Evolutionary conservation across 2,888 invertebrate species (phyloP).

Genomic region (Tyria jacobaeae): DNA sequence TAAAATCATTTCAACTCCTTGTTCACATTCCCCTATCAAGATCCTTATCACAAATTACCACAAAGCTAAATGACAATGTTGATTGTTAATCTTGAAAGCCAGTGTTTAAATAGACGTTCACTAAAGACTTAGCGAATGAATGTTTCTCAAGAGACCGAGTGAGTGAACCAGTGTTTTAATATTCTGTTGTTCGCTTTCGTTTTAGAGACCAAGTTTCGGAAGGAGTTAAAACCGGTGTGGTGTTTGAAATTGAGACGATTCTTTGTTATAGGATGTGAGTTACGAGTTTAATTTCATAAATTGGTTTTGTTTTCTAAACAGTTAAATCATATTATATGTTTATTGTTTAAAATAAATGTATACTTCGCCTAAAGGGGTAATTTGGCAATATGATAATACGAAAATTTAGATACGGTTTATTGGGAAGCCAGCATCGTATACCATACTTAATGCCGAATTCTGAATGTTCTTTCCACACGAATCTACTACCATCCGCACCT

Average conservation of each 20-base stretch:
- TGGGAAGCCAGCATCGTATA: too few relatives aligned
- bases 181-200: conserved; percentile 42
- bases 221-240: conserved; percentile 11
- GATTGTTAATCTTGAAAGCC: conserved; percentile 48
- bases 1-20: conserved; percentile 10
- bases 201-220: conserved; percentile 24
- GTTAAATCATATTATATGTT: background rate
- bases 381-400: background rate
- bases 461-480: too few relatives aligned
- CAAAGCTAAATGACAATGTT: conserved; percentile 43
- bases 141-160: conserved; percentile 59
- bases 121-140: conserved; percentile 64
- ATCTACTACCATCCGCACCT: too few relatives aligned
- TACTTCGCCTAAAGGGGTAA: background rate
- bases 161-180: conserved; percentile 52
- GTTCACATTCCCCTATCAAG: conserved; percentile 32
- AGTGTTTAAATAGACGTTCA: conserved; percentile 48
- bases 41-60: conserved; percentile 46
- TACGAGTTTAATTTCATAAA: conserved; percentile 9
- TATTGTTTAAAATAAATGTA: background rate
- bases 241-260: conserved; percentile 12
- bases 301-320: background rate
- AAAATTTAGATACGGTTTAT: background rate
- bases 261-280: conserved; percentile 10
- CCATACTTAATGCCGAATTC: too few relatives aligned